These are phyloP conservation scores for Proales similis DNA, from an alignment of 1,140 invertebrate genomes.

Conservation along the genomic window DNA sequence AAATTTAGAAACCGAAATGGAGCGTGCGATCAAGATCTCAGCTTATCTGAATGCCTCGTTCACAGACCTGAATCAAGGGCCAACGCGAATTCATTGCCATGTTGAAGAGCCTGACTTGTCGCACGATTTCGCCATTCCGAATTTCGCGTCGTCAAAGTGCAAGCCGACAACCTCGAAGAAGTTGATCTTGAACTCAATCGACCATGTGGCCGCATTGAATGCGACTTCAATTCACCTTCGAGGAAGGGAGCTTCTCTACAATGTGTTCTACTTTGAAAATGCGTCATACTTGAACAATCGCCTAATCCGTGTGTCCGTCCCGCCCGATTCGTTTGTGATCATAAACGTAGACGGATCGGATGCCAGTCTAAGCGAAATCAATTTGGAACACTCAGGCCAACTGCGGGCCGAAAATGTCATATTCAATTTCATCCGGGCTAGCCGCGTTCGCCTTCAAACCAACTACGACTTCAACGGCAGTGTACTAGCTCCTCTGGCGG, in stretches of 20 bases:
- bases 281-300: background rate
- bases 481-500: background rate
- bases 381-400: too few relatives aligned
- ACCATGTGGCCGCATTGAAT: background rate
- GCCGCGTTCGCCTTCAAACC: too few relatives aligned
- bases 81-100: background rate
- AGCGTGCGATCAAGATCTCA: background rate
- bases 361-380: background rate
- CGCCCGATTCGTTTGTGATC: background rate
- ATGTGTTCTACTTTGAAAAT: slow-evolving; percentile 17
- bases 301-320: background rate
- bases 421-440: too few relatives aligned
- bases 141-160: background rate
- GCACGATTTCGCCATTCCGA: background rate
- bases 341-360: slow-evolving; percentile 2
- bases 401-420: too few relatives aligned
- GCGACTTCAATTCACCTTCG: background rate
- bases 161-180: background rate
- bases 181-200: background rate
- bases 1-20: background rate
- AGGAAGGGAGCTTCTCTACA: slow-evolving; percentile 1
- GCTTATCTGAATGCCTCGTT: slow-evolving; percentile 8
- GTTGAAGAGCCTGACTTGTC: background rate
- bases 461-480: slow-evolving; percentile 1
- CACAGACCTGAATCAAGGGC: background rate